Evolutionary conservation across 2,113 vertebrate species (phyloP).

Genomic region (Noctilio leporinus): DNA sequence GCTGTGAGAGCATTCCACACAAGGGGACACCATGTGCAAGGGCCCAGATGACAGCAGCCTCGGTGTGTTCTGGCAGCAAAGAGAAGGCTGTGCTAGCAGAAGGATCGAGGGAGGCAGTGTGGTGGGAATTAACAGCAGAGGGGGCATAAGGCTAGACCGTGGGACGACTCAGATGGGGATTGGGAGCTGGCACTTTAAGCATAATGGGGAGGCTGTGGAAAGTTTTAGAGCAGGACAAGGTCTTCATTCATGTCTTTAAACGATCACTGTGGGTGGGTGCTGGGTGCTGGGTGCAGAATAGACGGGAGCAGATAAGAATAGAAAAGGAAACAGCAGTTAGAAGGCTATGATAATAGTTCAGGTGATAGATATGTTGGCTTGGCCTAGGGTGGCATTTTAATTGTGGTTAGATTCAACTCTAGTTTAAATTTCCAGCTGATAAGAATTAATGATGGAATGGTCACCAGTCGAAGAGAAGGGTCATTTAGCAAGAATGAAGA

Average conservation of each 20-base stretch:
- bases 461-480: background rate
- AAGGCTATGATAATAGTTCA: background rate
- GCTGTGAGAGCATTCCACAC: background rate
- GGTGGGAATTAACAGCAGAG: background rate
- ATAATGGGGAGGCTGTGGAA: background rate
- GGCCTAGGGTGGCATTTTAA: background rate
- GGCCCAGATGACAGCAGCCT: background rate
- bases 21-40: background rate
- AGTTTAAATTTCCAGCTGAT: background rate
- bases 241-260: background rate
- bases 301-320: background rate
- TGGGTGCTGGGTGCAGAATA: background rate
- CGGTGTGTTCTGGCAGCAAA: background rate
- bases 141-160: background rate
- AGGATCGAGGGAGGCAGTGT: background rate
- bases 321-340: background rate
- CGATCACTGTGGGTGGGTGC: background rate
- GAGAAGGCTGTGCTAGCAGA: background rate
- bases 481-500: background rate
- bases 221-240: background rate
- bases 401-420: background rate
- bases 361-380: background rate
- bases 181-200: background rate
- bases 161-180: rapidly evolving
- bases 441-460: background rate